Evolutionary conservation across 2,113 vertebrate genomes (phyloP).

Genomic region (Tragelaphus strepsiceros): DNA sequence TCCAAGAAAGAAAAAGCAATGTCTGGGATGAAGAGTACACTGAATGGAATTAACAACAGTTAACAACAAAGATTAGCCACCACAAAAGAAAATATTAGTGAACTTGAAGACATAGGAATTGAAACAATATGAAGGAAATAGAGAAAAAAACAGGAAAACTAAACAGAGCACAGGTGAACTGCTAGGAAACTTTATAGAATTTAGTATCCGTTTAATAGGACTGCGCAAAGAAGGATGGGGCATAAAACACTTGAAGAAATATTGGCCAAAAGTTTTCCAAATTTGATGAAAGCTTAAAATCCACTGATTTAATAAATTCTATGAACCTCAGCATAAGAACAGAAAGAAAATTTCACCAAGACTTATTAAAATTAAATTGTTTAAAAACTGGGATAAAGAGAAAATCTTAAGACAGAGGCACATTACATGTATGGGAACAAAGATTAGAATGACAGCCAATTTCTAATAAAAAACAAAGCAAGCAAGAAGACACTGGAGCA

Average conservation of each 20-base stretch:
- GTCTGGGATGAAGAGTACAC: background rate
- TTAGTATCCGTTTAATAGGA: background rate
- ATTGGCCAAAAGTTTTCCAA: background rate
- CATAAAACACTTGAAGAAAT: background rate
- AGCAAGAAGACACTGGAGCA: background rate
- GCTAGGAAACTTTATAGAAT: background rate
- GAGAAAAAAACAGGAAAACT: background rate
- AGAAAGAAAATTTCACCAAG: background rate
- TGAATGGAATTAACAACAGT: background rate
- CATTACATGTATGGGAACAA: background rate
- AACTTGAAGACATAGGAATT: background rate
- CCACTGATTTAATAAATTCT: background rate
- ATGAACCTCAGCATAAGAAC: background rate
- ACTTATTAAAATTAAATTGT: background rate
- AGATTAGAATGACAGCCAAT: background rate
- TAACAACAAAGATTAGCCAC: background rate
- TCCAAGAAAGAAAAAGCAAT: background rate
- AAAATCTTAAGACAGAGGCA: background rate
- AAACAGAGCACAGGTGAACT: background rate
- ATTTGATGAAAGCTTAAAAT: background rate
- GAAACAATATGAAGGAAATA: background rate
- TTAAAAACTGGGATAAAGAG: background rate
- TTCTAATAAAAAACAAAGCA: constrained; percentile 1
- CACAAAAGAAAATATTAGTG: background rate
- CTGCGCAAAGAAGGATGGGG: background rate